Percentiles rank a stretch among this genome's conserved stretches.
Evolutionary conservation across 1,140 invertebrate genomes (phyloP).

Genomic region (Microplitis demolitor): DNA sequence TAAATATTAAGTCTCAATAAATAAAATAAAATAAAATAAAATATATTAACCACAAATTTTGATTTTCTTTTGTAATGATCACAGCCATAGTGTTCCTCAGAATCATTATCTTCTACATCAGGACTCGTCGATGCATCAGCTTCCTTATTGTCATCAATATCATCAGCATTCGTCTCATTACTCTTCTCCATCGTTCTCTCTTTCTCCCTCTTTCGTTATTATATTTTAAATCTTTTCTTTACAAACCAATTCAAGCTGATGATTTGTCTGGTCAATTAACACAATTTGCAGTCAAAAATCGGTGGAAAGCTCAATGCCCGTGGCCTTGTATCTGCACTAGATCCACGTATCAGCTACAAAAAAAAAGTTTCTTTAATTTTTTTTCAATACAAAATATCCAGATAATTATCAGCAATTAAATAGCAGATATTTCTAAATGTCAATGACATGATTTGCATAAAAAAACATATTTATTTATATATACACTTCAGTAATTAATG

Average conservation of each 20-base stretch:
- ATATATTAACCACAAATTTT: constrained; percentile 76
- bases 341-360: too few species aligned
- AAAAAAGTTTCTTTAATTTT: too few species aligned
- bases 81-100: constrained; percentile 65
- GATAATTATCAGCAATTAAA: too few species aligned
- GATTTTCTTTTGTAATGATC: constrained; percentile 79
- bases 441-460: too few species aligned
- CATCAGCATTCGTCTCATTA: constrained; percentile 14
- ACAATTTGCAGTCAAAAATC: constrained; percentile 1
- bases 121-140: constrained; percentile 8
- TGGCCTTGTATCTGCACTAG: background rate
- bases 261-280: constrained; percentile 12
- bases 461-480: too few species aligned
- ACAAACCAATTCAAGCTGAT: background rate
- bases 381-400: too few species aligned
- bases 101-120: constrained; percentile 25
- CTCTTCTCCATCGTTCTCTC: constrained; percentile 23
- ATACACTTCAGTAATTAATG: too few species aligned
- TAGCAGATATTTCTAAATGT: too few species aligned
- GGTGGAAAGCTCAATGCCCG: background rate
- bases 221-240: background rate
- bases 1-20: background rate
- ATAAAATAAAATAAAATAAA: background rate
- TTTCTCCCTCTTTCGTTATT: constrained; percentile 4
- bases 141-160: constrained; percentile 20